Percentiles rank a stretch among this genome's conserved stretches.
phyloP scores from a whole-genome alignment of 2,888 invertebrate genomes.

The Coelinius sp. region DNA sequence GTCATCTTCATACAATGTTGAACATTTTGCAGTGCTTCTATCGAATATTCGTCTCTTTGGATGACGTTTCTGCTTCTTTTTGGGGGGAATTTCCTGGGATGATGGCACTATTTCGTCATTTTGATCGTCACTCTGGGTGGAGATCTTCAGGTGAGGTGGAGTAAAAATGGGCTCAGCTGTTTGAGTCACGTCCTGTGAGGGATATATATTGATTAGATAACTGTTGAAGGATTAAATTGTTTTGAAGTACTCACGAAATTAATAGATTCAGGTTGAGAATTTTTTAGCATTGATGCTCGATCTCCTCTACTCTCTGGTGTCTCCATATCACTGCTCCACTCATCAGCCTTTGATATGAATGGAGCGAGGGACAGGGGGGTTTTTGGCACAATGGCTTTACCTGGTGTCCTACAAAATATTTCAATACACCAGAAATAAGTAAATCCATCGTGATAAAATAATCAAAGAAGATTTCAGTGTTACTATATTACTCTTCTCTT shows the following conservation, averaged over 20 bases:
- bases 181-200: not conserved
- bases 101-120: slow-evolving; percentile 42
- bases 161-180: not conserved
- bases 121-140: too few species aligned
- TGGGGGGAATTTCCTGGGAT: slow-evolving; percentile 51
- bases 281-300: slow-evolving; percentile 23
- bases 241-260: too few species aligned
- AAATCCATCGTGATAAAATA: not conserved
- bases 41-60: slow-evolving; percentile 57
- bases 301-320: slow-evolving; percentile 50
- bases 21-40: not conserved
- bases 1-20: not conserved
- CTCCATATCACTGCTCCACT: slow-evolving; percentile 62
- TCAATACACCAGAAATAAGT: not conserved
- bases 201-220: too few species aligned
- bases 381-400: slow-evolving; percentile 51
- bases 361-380: slow-evolving; percentile 57
- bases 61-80: slow-evolving; percentile 44
- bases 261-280: not conserved
- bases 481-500: slow-evolving; percentile 40
- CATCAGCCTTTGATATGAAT: slow-evolving; percentile 53
- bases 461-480: not conserved
- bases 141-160: slow-evolving; percentile 15
- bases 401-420: slow-evolving; percentile 49
- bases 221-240: too few species aligned